These are phyloP conservation scores for Strigamia transsilvanica DNA, from an alignment of 2,888 invertebrate species.

Conservation along the genomic window DNA sequence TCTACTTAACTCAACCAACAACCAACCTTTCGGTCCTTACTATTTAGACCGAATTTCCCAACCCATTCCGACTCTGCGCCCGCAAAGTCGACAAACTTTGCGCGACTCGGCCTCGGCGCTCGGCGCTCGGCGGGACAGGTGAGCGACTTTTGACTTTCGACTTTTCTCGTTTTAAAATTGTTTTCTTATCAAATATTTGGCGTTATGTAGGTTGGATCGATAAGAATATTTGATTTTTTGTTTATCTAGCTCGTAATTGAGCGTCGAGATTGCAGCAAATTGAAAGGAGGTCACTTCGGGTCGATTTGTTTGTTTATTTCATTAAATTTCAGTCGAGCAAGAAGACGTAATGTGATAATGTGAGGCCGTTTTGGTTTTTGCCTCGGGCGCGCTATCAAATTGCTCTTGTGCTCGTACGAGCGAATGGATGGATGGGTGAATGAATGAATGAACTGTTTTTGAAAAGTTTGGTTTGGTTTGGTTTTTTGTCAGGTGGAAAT, in stretches of 20 bases:
- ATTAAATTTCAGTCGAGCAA: neutral
- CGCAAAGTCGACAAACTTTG: too few species aligned
- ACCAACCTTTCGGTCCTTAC: neutral
- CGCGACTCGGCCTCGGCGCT: too few species aligned
- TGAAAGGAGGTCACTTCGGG: neutral
- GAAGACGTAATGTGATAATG: too few species aligned
- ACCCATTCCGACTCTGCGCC: too few species aligned
- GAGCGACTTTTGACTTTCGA: too few species aligned
- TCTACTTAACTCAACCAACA: neutral
- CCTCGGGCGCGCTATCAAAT: neutral
- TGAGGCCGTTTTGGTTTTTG: neutral
- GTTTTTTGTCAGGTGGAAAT: conserved; percentile 41
- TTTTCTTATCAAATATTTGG: neutral
- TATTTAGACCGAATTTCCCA: too few species aligned
- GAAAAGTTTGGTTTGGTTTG: neutral
- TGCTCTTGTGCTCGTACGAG: too few species aligned
- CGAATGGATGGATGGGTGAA: too few species aligned
- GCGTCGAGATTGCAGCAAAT: neutral
- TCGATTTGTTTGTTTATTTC: neutral
- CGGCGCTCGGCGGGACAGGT: too few species aligned
- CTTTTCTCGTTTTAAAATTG: neutral
- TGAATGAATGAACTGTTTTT: neutral
- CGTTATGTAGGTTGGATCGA: neutral
- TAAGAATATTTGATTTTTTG: neutral
- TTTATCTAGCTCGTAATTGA: neutral